Evolutionary conservation across 2,888 invertebrate genomes (phyloP).

Genomic region (Diadromus collaris): DNA sequence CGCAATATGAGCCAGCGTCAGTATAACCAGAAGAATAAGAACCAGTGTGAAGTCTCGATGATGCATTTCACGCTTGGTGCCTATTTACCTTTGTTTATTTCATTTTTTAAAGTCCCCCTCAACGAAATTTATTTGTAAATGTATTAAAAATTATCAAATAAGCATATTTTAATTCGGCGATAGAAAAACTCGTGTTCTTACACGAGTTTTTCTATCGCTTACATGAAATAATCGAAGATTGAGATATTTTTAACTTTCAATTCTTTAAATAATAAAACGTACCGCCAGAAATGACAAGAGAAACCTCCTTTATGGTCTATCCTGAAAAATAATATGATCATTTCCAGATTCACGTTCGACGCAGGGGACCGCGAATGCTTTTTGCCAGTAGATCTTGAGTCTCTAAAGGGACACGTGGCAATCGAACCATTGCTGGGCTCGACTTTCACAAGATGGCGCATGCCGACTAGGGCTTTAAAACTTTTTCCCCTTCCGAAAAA

Average conservation of each 20-base stretch:
- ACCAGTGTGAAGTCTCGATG: neutral
- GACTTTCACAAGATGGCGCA: constrained; percentile 62
- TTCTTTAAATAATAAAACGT: too few relatives aligned
- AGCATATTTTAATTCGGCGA: too few relatives aligned
- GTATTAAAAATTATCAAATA: neutral
- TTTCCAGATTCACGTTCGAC: constrained; percentile 58
- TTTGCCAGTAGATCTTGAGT: constrained; percentile 57
- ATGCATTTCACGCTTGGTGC: neutral
- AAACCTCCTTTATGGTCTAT: constrained; percentile 61
- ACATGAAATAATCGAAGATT: too few relatives aligned
- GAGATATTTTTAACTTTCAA: too few relatives aligned
- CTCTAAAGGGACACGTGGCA: constrained; percentile 51
- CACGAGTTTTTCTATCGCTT: too few relatives aligned
- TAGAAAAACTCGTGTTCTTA: too few relatives aligned
- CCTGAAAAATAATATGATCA: constrained; percentile 66
- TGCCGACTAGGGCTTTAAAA: constrained; percentile 26
- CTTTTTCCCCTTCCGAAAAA: constrained; percentile 70
- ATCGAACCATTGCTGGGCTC: constrained; percentile 57
- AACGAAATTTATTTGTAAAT: neutral
- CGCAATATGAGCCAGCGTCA: constrained; percentile 5
- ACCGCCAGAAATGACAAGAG: neutral
- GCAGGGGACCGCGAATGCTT: constrained; percentile 61
- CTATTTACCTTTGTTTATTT: neutral
- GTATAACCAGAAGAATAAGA: neutral
- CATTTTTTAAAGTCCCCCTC: neutral